Evolutionary conservation across 2,113 vertebrate species (phyloP).

Genomic region (Percina caprodes): DNA sequence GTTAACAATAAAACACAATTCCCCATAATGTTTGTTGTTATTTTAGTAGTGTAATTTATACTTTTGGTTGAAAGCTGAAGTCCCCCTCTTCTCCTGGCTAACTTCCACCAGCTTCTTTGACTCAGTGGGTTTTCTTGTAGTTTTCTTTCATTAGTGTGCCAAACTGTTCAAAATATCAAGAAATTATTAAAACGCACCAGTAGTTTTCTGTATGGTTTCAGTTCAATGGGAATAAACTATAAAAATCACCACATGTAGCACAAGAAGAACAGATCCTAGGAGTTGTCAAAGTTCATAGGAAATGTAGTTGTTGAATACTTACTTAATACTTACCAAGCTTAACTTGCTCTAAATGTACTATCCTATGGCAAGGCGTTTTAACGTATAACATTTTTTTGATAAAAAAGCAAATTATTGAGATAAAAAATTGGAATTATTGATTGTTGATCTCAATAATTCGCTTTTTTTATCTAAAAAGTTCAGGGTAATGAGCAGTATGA

Average conservation of each 20-base stretch:
- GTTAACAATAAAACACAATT: slow-evolving; percentile 45
- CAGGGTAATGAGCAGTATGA: no score
- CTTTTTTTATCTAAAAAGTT: no score
- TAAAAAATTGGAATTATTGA: no score
- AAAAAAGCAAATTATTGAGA: no score
- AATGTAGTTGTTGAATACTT: not conserved
- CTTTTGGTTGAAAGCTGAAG: slow-evolving; percentile 1
- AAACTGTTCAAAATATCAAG: not conserved
- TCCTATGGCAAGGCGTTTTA: no score
- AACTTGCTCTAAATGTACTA: not conserved
- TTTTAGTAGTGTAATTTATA: not conserved
- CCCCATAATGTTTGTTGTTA: not conserved
- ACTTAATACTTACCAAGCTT: no score
- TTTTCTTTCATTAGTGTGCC: not conserved
- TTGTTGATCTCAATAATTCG: no score
- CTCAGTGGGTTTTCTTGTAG: fast-evolving
- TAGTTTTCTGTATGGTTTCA: not conserved
- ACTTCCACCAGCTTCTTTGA: not conserved
- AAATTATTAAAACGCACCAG: not conserved
- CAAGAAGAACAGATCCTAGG: not conserved
- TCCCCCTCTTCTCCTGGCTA: not conserved
- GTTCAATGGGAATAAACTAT: not conserved
- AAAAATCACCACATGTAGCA: not conserved
- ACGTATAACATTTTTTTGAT: no score
- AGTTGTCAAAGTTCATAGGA: not conserved